A percentile compares a stretch with the other conserved stretches of the same genome.
These are phyloP conservation scores for Malacoraja senta DNA, from an alignment of 2,797 vertebrate genomes.

Conservation along the genomic window DNA sequence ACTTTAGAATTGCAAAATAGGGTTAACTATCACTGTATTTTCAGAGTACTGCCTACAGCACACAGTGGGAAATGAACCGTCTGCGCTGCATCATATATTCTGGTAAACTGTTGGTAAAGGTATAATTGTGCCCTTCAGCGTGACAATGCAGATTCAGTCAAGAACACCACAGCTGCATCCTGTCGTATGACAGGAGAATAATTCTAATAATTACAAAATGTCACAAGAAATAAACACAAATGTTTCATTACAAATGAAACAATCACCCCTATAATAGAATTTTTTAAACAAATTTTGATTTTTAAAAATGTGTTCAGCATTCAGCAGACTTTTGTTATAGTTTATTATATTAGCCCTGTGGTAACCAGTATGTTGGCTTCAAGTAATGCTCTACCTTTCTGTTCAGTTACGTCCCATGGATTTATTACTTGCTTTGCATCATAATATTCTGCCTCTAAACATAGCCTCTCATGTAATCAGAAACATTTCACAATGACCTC, in stretches of 20 bases:
- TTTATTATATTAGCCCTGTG: not conserved
- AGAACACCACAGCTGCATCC: not conserved
- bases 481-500: not conserved
- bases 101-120: not conserved
- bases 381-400: not conserved
- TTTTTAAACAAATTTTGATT: not conserved
- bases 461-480: not conserved
- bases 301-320: not conserved
- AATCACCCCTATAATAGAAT: not conserved
- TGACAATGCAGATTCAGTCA: not conserved
- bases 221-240: not conserved
- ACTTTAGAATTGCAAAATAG: not conserved
- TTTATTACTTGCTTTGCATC: not conserved
- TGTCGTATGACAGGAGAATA: not conserved
- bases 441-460: not conserved
- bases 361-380: not conserved
- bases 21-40: not conserved
- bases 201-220: not conserved
- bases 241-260: not conserved
- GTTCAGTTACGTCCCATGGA: not conserved
- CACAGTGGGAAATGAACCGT: not conserved
- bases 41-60: not conserved
- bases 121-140: not conserved
- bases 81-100: not conserved
- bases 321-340: not conserved